Evolutionary conservation across 1,140 invertebrate species (phyloP), one percentile per base, ranked within the genome.

Genomic region (Geopemphigus sp.): DNA sequence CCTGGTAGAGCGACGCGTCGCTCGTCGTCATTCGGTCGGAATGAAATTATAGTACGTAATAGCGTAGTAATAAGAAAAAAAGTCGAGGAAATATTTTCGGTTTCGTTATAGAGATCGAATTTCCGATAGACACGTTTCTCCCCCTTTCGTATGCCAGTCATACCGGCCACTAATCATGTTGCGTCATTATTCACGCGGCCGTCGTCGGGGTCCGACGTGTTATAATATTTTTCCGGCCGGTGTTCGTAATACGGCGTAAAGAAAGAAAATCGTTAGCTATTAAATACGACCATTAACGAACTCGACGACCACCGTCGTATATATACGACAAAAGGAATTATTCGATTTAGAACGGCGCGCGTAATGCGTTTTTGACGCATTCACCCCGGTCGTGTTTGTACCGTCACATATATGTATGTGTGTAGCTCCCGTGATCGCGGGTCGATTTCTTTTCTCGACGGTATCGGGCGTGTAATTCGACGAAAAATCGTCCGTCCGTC

Each of bases 11-110:
- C 32, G 8, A 8, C 15, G 26, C n/a, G 26, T 39, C 32, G 32
- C 1, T 8, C 63, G 63, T 14, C n/a, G 32, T 39, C 19, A n/a
- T 15, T 47, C 64, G 39, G 64, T n/a, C 4, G 22, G 64, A 68
- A 68, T 24, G 22, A 24, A 68, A 39, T 39, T 39, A 39, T 39
- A 39, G 32, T 4, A 39, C 19, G 45, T 22, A 24, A 68, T 14
- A 64, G 45, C 3, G n/a, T 39, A 39, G 15, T 64, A 4, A 32
- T 39, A 39, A n/a, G 19, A 32, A 64, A 26, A 59, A 6, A 47
- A 68, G 39, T 68, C 64, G 64, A 68, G 47, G 5, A 68, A 24
- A n/a, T 14, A 68, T 68, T 45, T 68, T 68, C 39, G 14, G 39
- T 47, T 17, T 24, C 64, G 32, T 5, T 59, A 15, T 22, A 15